Evolutionary conservation across 2,113 vertebrate species (phyloP).

Genomic region (Sialia sialis): DNA sequence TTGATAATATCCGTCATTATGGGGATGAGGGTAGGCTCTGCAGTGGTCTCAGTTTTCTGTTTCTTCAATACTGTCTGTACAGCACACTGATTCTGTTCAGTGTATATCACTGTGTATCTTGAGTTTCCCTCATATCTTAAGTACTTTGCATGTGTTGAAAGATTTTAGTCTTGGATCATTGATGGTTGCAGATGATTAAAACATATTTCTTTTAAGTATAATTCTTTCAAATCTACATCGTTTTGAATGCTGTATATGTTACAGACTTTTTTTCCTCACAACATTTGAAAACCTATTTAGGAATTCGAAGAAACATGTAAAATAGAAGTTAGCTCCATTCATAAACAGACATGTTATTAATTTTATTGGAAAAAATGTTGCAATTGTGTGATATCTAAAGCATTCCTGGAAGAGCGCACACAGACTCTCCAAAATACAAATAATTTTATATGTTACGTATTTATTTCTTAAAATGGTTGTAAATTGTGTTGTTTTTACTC

Average conservation of each 20-base stretch:
- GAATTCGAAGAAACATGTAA: background rate
- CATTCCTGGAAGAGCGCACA: background rate
- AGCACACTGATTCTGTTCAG: background rate
- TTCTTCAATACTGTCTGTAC: background rate
- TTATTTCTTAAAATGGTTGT: background rate
- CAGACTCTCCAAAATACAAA: background rate
- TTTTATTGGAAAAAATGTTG: background rate
- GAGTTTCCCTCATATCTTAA: background rate
- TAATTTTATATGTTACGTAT: background rate
- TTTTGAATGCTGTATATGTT: background rate
- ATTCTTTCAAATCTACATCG: background rate
- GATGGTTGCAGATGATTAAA: background rate
- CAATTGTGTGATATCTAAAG: background rate
- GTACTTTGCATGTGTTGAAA: background rate
- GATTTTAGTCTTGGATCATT: background rate
- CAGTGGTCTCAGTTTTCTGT: background rate
- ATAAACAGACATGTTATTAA: background rate
- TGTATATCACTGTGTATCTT: background rate
- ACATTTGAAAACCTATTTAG: background rate
- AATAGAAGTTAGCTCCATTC: background rate
- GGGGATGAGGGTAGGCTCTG: accelerated
- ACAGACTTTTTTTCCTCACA: background rate
- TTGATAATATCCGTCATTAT: background rate
- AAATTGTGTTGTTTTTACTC: background rate
- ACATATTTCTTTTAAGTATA: background rate